A percentile compares a stretch with the other conserved stretches of the same genome.
phyloP scores from a whole-genome alignment of 2,797 vertebrate species.

The Microctenopoma stevenorrisi region DNA sequence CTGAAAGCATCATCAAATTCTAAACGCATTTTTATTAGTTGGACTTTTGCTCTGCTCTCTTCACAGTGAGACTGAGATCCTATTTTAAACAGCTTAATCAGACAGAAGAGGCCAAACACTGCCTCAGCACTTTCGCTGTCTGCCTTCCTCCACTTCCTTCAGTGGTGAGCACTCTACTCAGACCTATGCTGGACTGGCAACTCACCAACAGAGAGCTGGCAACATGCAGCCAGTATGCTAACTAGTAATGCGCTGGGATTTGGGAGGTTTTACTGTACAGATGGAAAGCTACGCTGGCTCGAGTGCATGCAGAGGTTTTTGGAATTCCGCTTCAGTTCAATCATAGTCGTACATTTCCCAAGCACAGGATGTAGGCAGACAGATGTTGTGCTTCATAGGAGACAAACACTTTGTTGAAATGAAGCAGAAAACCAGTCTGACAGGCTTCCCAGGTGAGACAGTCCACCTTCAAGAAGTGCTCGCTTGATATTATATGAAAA shows the following conservation, averaged over 20 bases:
- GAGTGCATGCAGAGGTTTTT: slow-evolving; percentile 9
- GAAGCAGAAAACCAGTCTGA: slow-evolving; percentile 54
- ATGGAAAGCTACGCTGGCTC: slow-evolving; percentile 7
- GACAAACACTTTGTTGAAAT: slow-evolving; percentile 38
- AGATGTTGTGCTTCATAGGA: slow-evolving; percentile 39
- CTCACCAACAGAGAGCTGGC: slow-evolving; percentile 41
- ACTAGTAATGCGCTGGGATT: slow-evolving; percentile 43
- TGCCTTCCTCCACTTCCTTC: slow-evolving; percentile 28
- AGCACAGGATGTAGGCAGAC: slow-evolving; percentile 43
- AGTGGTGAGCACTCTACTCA: slow-evolving; percentile 24
- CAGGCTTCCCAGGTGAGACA: slow-evolving; percentile 33
- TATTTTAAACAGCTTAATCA: slow-evolving; percentile 7
- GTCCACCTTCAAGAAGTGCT: slow-evolving; percentile 27
- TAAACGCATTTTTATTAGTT: neutral
- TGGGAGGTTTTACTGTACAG: slow-evolving; percentile 5
- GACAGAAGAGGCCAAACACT: slow-evolving; percentile 6
- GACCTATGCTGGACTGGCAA: slow-evolving; percentile 43
- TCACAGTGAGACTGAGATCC: slow-evolving; percentile 8
- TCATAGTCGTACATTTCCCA: slow-evolving; percentile 28
- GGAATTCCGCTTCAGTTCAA: slow-evolving; percentile 33
- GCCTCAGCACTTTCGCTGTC: slow-evolving; percentile 31
- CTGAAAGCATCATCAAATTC: neutral
- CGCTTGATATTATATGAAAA: slow-evolving; percentile 8
- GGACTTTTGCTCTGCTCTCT: neutral
- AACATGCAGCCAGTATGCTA: slow-evolving; percentile 6